A percentile compares a stretch with the other conserved stretches of the same genome.
Evolutionary conservation across 2,113 vertebrate species (phyloP).

Genomic region (Plecotus auritus): DNA sequence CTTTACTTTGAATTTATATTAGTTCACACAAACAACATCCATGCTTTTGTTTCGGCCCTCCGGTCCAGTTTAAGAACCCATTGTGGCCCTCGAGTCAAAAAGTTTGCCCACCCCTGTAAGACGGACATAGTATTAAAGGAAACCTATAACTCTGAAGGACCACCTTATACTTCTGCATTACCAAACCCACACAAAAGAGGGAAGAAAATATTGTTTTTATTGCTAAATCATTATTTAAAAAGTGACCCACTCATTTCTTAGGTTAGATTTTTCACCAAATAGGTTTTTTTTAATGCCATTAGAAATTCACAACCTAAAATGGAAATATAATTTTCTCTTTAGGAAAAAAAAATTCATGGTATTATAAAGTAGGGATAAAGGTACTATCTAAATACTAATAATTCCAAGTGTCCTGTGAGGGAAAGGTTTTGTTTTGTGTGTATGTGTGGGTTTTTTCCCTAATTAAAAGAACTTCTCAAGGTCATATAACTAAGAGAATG

Average conservation of each 20-base stretch:
- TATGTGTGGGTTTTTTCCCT: not conserved
- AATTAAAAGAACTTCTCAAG: not conserved
- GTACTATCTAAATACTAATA: conserved; percentile 25
- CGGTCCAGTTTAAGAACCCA: too few species aligned
- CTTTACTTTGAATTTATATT: too few species aligned
- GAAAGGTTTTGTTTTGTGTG: not conserved
- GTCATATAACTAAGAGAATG: not conserved
- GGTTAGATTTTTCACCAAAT: not conserved
- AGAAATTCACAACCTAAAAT: conserved; percentile 10
- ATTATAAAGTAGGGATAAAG: not conserved
- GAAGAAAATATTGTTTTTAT: not conserved
- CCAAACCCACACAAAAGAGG: not conserved
- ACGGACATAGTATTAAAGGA: not conserved
- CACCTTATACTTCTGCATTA: not conserved
- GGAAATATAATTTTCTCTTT: conserved; percentile 13
- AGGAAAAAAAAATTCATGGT: not conserved
- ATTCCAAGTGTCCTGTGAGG: not conserved
- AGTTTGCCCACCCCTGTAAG: too few species aligned
- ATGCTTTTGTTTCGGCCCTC: too few species aligned
- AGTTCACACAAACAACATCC: too few species aligned
- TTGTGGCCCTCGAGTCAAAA: too few species aligned
- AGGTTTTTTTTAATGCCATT: not conserved
- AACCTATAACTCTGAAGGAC: not conserved
- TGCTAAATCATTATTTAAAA: conserved; percentile 16
- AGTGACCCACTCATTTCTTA: not conserved